Conservation (phyloP, 2,888 invertebrate species). For the Diaperis boleti region DNA sequence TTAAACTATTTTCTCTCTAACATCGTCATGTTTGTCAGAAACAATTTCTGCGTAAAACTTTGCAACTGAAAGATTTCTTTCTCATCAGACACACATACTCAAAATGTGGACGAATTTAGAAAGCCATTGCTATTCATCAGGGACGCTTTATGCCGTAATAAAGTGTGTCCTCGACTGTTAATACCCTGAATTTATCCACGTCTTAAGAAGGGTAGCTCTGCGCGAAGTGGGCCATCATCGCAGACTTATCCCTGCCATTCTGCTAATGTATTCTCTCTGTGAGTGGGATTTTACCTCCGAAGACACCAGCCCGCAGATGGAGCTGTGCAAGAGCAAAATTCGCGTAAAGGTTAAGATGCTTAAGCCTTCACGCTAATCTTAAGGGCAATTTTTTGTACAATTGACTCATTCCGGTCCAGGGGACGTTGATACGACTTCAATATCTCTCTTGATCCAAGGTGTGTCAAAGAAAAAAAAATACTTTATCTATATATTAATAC, state of each 20-base stretch:
- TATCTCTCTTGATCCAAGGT: too few relatives aligned
- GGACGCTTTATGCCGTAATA: slow-evolving; percentile 38
- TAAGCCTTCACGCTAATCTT: too few relatives aligned
- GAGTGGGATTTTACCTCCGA: slow-evolving; percentile 59
- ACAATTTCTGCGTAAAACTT: too few relatives aligned
- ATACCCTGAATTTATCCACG: slow-evolving; percentile 61
- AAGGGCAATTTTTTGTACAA: too few relatives aligned
- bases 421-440: too few relatives aligned
- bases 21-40: too few relatives aligned
- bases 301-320: slow-evolving; percentile 12
- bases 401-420: too few relatives aligned
- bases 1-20: too few relatives aligned
- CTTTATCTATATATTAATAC: too few relatives aligned
- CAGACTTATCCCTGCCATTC: slow-evolving; percentile 62
- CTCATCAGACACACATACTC: not conserved
- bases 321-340: slow-evolving; percentile 8
- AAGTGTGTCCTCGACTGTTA: slow-evolving; percentile 48
- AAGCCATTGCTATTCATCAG: slow-evolving; percentile 31
- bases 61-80: too few relatives aligned
- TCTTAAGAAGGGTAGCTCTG: slow-evolving; percentile 59
- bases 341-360: not conserved
- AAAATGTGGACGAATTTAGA: slow-evolving; percentile 11
- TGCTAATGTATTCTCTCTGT: slow-evolving; percentile 64
- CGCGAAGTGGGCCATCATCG: slow-evolving; percentile 62
- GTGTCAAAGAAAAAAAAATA: too few relatives aligned